Evolutionary conservation across 2,888 invertebrate genomes (phyloP).

Genomic region (Troides oblongomaculatus): DNA sequence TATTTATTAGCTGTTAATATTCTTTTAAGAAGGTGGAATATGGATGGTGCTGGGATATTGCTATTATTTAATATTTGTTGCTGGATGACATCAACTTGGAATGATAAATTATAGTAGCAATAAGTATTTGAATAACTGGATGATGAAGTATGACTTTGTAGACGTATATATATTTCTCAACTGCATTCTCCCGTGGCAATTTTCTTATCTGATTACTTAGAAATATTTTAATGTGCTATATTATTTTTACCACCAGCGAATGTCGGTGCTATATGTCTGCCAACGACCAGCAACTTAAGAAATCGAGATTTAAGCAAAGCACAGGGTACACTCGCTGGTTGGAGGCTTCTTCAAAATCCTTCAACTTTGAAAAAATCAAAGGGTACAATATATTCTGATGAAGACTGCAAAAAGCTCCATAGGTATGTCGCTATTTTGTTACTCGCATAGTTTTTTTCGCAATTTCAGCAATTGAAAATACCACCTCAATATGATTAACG

Average conservation of each 20-base stretch:
- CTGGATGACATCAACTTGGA: background rate
- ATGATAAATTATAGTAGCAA: background rate
- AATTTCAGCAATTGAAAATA: too few relatives aligned
- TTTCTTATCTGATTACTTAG: too few relatives aligned
- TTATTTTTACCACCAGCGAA: background rate
- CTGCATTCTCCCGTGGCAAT: background rate
- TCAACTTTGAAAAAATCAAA: slow-evolving; percentile 1
- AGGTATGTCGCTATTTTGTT: background rate
- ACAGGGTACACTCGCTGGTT: slow-evolving; percentile 2
- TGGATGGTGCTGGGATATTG: background rate
- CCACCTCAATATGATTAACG: too few relatives aligned
- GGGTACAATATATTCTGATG: background rate
- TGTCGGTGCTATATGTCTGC: slow-evolving; percentile 12
- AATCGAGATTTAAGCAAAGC: background rate
- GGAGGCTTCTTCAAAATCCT: background rate
- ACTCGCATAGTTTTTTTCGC: too few relatives aligned
- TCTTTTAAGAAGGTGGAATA: too few relatives aligned
- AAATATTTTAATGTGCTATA: too few relatives aligned
- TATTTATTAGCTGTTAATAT: too few relatives aligned
- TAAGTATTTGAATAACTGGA: background rate
- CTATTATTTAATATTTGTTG: background rate
- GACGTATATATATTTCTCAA: background rate
- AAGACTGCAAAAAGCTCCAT: background rate
- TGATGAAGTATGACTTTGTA: background rate
- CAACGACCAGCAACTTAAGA: background rate